Percentiles rank a stretch among this genome's conserved stretches.
These are phyloP conservation scores for Protula sp. DNA, from an alignment of 2,888 invertebrate species.

Conservation along the genomic window DNA sequence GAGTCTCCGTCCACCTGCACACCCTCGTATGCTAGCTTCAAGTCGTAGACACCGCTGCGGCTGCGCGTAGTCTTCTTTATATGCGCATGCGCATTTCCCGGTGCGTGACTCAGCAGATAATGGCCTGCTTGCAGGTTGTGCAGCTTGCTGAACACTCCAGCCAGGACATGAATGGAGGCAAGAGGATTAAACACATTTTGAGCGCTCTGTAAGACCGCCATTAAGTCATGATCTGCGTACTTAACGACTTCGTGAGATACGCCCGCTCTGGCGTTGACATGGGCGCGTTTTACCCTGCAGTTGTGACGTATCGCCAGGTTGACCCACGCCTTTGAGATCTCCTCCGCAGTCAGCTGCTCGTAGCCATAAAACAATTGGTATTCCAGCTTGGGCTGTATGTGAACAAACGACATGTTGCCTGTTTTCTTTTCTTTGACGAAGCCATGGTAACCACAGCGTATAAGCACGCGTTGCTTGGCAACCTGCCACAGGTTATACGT, in stretches of 20 bases:
- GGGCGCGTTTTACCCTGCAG: too few relatives aligned
- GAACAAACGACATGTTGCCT: too few relatives aligned
- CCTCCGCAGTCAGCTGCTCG: neutral
- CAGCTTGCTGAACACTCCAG: neutral
- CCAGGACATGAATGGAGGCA: neutral
- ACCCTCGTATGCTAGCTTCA: neutral
- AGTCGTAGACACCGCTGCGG: slow-evolving; percentile 1
- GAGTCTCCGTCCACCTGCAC: too few relatives aligned
- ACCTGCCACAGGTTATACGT: neutral
- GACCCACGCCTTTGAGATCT: neutral
- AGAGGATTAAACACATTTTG: too few relatives aligned
- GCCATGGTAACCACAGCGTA: neutral
- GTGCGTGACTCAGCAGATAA: neutral
- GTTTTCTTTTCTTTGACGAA: too few relatives aligned
- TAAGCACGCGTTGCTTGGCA: neutral
- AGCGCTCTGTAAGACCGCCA: too few relatives aligned
- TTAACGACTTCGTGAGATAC: too few relatives aligned
- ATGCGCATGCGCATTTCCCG: slow-evolving; percentile 3
- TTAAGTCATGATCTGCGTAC: too few relatives aligned
- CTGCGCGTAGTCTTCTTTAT: slow-evolving; percentile 3
- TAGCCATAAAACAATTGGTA: slow-evolving; percentile 1
- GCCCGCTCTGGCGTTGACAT: too few relatives aligned
- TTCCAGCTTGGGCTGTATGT: slow-evolving; percentile 2
- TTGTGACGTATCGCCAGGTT: neutral
- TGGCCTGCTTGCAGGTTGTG: neutral